phyloP scores from a whole-genome alignment of 2,113 vertebrate genomes.

The Gobiocypris rarus region DNA sequence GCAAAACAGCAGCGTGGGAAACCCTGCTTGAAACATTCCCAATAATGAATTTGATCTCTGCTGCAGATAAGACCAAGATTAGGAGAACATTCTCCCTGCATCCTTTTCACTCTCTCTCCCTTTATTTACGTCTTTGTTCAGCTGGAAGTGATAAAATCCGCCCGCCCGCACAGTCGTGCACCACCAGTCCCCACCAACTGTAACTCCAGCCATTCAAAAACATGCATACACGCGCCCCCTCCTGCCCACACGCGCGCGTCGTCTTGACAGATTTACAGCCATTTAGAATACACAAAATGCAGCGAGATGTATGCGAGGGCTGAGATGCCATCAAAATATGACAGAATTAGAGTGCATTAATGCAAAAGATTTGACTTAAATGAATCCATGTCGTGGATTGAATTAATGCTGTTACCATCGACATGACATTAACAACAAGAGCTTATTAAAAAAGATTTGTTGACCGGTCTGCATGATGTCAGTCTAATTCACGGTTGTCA shows the following conservation, averaged over 20 bases:
- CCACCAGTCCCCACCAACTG: background rate
- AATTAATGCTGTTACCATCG: conserved; percentile 20
- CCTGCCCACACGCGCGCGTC: background rate
- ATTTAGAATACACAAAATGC: background rate
- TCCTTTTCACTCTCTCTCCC: background rate
- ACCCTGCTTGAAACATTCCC: background rate
- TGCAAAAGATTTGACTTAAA: conserved; percentile 11
- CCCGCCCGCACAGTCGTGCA: background rate
- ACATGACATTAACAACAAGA: conserved; percentile 17
- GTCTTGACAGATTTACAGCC: background rate
- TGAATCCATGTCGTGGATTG: background rate
- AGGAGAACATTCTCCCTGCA: background rate
- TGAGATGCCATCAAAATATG: background rate
- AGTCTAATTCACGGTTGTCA: conserved; percentile 19
- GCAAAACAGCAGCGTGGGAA: background rate
- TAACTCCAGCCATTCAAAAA: conserved; percentile 24
- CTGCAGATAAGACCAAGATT: conserved; percentile 26
- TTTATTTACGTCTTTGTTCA: conserved; percentile 25
- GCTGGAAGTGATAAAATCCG: conserved; percentile 29
- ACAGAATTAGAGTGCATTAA: conserved; percentile 18
- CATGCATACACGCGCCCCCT: background rate
- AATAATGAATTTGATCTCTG: background rate
- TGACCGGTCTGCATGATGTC: conserved; percentile 8
- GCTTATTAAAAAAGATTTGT: conserved; percentile 31
- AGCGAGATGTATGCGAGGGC: background rate